Evolutionary conservation across 2,797 vertebrate genomes (phyloP).

Genomic region (Premnoplex brunnescens): DNA sequence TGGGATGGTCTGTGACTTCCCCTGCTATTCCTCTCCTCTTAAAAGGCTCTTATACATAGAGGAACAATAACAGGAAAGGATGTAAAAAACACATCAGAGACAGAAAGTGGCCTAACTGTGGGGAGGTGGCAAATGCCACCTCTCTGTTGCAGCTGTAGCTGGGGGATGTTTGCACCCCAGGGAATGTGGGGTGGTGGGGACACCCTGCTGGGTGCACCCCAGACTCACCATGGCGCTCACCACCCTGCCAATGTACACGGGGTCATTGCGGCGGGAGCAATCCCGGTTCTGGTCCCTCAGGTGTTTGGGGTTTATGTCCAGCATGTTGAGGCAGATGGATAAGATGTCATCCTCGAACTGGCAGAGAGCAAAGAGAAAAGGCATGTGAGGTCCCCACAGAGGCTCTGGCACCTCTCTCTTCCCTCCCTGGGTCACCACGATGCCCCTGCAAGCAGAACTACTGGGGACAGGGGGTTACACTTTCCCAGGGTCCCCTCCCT

Average conservation of each 20-base stretch:
- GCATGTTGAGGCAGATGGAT: constrained; percentile 83
- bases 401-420: neutral
- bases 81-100: neutral
- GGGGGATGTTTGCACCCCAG: neutral
- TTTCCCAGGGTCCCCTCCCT: neutral
- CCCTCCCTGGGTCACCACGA: neutral
- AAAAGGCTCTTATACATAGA: fast-evolving
- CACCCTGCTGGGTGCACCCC: fast-evolving
- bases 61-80: neutral
- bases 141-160: neutral
- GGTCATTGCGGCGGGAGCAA: constrained; percentile 86
- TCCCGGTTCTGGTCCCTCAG: constrained; percentile 81
- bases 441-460: neutral
- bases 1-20: too few relatives aligned
- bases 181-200: neutral
- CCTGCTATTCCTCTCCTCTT: neutral
- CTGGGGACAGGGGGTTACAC: too few relatives aligned
- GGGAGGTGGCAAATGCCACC: neutral
- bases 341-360: constrained; percentile 92
- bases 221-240: constrained; percentile 91
- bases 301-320: constrained; percentile 91
- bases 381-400: neutral
- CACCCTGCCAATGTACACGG: constrained; percentile 88
- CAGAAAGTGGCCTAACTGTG: neutral
- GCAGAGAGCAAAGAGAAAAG: neutral